phyloP scores from a whole-genome alignment of 2,797 vertebrate species.

The Semaprochilodus insignis region DNA sequence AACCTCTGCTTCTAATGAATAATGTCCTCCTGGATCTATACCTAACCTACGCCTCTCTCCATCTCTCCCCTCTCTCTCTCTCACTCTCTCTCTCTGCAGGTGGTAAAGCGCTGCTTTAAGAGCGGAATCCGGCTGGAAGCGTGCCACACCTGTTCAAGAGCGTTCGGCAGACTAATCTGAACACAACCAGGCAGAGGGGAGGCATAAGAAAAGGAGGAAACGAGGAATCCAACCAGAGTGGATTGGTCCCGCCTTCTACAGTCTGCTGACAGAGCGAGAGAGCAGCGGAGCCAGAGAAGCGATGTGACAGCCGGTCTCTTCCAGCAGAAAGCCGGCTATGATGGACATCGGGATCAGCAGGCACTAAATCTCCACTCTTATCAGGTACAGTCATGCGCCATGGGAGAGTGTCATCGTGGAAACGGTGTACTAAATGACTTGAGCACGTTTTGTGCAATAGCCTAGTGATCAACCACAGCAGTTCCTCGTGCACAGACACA shows the following conservation, averaged over 20 bases:
- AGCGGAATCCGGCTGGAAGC: conserved; percentile 3
- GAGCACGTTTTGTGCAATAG: background rate
- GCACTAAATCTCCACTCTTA: conserved; percentile 70
- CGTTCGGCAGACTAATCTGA: conserved; percentile 1
- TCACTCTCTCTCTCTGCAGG: conserved; percentile 43
- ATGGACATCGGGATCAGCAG: conserved; percentile 73
- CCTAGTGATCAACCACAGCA: conserved; percentile 22
- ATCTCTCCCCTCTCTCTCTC: conserved; percentile 1
- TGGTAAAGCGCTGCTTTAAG: conserved; percentile 27
- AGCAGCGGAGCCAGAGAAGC: conserved; percentile 41
- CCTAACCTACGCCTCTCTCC: conserved; percentile 47
- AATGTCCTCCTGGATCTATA: conserved; percentile 39
- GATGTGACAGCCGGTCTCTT: conserved; percentile 68
- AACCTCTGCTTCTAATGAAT: conserved; percentile 19
- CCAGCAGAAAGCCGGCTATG: conserved; percentile 66
- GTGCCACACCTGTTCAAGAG: conserved; percentile 15
- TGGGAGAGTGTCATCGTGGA: background rate
- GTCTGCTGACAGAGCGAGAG: background rate
- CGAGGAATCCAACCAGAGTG: background rate
- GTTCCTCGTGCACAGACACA: conserved; percentile 57
- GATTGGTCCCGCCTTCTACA: background rate
- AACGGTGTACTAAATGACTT: background rate
- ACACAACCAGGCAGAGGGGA: background rate
- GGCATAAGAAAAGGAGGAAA: background rate
- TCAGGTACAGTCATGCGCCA: conserved; percentile 66